Evolutionary conservation across 1,140 invertebrate genomes (phyloP).

Genomic region (Berghia stephanieae): DNA sequence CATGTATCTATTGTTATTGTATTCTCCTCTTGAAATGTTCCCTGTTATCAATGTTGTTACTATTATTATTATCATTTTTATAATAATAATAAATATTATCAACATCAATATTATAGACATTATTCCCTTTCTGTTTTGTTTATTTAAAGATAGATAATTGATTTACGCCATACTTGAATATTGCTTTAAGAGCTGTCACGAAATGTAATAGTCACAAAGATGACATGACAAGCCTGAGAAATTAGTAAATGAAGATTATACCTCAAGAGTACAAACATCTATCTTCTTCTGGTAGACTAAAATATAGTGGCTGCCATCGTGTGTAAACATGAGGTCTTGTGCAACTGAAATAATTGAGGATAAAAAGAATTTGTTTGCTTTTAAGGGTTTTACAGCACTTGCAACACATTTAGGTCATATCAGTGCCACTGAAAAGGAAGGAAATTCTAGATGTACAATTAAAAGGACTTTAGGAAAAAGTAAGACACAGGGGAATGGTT

Average conservation of each 20-base stretch:
- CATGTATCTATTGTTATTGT: too few relatives aligned
- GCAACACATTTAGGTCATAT: background rate
- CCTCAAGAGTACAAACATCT: conserved; percentile 80
- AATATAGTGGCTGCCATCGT: conserved; percentile 78
- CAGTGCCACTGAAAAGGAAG: background rate
- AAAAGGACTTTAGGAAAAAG: background rate
- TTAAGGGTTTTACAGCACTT: background rate
- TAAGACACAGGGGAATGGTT: background rate
- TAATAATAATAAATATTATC: background rate
- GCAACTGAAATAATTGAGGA: conserved; percentile 42
- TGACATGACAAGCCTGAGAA: background rate
- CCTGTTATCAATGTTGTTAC: background rate
- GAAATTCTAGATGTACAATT: background rate
- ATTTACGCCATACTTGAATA: background rate
- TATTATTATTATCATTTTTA: background rate
- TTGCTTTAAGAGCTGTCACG: background rate
- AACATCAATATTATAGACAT: background rate
- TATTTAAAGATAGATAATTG: background rate
- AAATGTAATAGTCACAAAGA: background rate
- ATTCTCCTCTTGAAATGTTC: background rate
- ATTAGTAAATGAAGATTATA: too few relatives aligned
- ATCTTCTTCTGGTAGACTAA: conserved; percentile 76
- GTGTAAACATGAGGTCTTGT: conserved; percentile 68
- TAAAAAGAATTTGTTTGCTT: background rate
- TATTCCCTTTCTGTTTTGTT: background rate